phyloP scores from a whole-genome alignment of 2,797 vertebrate species.

The Brachyrhaphis roseni region DNA sequence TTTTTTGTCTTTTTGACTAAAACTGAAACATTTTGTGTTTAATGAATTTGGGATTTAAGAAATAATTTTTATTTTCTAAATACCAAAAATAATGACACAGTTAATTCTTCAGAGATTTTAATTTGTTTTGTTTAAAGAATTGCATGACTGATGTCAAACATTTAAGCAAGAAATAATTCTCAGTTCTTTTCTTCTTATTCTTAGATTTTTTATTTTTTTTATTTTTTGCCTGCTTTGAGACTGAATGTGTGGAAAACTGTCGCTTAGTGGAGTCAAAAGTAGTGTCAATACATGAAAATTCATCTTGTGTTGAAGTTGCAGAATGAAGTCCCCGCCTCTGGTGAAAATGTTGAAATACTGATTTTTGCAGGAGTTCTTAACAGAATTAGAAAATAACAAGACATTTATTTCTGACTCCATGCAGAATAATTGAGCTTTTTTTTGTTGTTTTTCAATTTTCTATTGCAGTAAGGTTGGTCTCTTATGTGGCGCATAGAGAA shows the following conservation, averaged over 20 bases:
- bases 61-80: neutral
- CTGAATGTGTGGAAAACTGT: no score
- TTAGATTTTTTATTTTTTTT: no score
- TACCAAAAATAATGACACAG: neutral
- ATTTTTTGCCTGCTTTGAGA: no score
- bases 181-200: no score
- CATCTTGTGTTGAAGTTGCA: neutral
- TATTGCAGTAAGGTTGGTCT: neutral
- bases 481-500: neutral
- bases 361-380: neutral
- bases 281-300: neutral
- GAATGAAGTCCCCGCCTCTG: neutral
- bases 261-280: neutral
- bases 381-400: neutral
- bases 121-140: neutral
- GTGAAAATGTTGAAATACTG: neutral
- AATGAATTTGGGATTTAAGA: neutral
- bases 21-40: neutral
- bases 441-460: neutral
- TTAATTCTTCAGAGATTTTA: neutral
- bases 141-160: neutral
- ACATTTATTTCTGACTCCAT: neutral
- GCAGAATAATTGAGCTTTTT: neutral
- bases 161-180: neutral
- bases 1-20: neutral